Evolutionary conservation across 2,888 invertebrate genomes (phyloP).

Genomic region (Scotopteryx bipunctaria): DNA sequence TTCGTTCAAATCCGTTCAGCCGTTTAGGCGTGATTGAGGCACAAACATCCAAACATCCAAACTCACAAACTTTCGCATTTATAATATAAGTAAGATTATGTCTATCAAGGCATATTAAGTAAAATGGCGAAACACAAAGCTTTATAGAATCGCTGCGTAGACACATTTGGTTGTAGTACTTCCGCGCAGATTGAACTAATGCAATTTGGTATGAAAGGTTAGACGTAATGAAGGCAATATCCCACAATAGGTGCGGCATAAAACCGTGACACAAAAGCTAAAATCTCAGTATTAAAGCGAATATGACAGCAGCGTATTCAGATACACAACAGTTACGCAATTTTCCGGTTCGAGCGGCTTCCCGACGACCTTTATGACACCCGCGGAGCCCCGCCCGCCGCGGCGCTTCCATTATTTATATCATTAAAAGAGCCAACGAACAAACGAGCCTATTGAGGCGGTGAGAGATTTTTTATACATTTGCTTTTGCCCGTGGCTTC

Average conservation of each 20-base stretch:
- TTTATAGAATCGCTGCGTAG: background rate
- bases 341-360: constrained; percentile 51
- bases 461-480: constrained; percentile 42
- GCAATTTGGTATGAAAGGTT: constrained; percentile 8
- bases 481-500: constrained; percentile 43
- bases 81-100: too few species aligned
- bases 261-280: constrained; percentile 29
- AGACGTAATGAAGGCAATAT: constrained; percentile 25
- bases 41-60: too few species aligned
- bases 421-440: constrained; percentile 51
- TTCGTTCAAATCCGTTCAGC: too few species aligned
- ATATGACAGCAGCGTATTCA: constrained; percentile 42
- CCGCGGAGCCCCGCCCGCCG: too few species aligned
- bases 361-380: constrained; percentile 50
- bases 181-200: constrained; percentile 11
- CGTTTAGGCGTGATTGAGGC: too few species aligned
- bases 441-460: constrained; percentile 51
- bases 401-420: constrained; percentile 53
- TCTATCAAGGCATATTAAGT: too few species aligned
- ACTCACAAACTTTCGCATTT: too few species aligned
- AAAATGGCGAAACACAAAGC: constrained; percentile 1
- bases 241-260: constrained; percentile 20
- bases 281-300: constrained; percentile 34
- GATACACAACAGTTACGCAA: constrained; percentile 51
- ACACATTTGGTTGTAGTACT: background rate